Percentiles rank a stretch among this genome's conserved stretches.
Conservation (phyloP, 2,888 invertebrate species). For the Brenthis hecate region DNA sequence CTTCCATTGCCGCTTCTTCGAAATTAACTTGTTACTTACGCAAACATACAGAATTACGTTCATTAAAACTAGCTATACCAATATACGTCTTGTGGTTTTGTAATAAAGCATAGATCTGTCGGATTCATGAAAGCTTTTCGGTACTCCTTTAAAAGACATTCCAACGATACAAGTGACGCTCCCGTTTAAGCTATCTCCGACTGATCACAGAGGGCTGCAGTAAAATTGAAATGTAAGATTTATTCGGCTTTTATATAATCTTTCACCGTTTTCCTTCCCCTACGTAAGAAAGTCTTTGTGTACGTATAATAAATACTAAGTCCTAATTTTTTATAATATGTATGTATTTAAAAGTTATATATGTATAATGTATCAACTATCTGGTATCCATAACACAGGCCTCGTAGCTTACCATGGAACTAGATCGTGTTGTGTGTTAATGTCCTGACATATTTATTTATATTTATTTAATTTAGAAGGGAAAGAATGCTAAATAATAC, state of each 20-base stretch:
- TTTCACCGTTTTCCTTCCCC: conserved; percentile 17
- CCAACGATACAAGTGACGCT: conserved; percentile 20
- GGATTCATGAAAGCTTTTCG: neutral
- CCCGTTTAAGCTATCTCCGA: conserved; percentile 28
- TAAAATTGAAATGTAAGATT: conserved; percentile 30
- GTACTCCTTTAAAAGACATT: conserved; percentile 24
- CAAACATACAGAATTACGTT: conserved; percentile 24
- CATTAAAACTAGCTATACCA: conserved; percentile 9
- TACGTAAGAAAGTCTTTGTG: conserved; percentile 15
- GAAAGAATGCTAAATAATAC: neutral
- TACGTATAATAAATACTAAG: conserved; percentile 20
- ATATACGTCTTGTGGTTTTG: conserved; percentile 10
- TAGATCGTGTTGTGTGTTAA: no score
- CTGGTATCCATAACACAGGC: no score
- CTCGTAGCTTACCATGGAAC: no score
- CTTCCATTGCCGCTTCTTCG: conserved; percentile 52
- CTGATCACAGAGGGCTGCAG: conserved; percentile 22
- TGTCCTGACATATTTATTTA: no score
- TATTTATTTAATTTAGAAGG: conserved; percentile 9
- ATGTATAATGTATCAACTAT: no score
- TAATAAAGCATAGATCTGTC: conserved; percentile 11
- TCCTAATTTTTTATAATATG: no score
- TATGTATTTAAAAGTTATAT: no score
- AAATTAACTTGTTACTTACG: conserved; percentile 50
- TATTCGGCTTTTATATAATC: conserved; percentile 21